Evolutionary conservation across 2,888 invertebrate genomes (phyloP).

Genomic region (Ceriagrion tenellum): DNA sequence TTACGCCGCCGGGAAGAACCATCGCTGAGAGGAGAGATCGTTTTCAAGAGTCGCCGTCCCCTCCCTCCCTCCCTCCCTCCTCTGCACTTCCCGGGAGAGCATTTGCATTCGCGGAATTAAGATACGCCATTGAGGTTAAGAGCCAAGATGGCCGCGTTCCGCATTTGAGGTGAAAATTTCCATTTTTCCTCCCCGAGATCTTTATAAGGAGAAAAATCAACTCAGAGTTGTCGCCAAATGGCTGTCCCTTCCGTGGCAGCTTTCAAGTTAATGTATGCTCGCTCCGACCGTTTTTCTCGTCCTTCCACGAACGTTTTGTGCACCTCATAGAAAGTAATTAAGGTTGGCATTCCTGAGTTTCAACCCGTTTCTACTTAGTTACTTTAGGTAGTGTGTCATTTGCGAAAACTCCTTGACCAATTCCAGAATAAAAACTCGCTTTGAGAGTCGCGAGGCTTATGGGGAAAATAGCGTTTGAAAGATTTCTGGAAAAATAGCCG

Average conservation of each 20-base stretch:
- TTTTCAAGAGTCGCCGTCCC: not conserved
- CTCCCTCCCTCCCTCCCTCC: too few species aligned
- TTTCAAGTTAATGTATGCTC: not conserved
- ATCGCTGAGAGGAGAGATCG: not conserved
- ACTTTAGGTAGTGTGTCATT: too few species aligned
- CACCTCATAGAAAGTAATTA: too few species aligned
- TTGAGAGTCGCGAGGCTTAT: too few species aligned
- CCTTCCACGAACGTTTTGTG: not conserved
- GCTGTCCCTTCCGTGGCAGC: not conserved
- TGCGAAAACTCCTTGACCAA: not conserved
- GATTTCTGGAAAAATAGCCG: too few species aligned
- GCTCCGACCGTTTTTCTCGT: not conserved
- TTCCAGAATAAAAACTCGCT: too few species aligned
- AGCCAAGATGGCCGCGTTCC: not conserved
- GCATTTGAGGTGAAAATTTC: not conserved
- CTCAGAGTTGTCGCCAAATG: not conserved
- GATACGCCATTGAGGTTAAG: not conserved
- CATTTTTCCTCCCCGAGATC: not conserved
- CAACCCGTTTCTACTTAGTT: not conserved
- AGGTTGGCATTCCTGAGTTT: not conserved
- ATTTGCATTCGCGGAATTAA: not conserved
- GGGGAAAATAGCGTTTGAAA: too few species aligned
- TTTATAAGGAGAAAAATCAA: not conserved
- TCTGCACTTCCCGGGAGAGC: not conserved
- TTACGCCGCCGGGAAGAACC: not conserved